Evolutionary conservation across 2,888 invertebrate species (phyloP).

Genomic region (Cenopis cana): DNA sequence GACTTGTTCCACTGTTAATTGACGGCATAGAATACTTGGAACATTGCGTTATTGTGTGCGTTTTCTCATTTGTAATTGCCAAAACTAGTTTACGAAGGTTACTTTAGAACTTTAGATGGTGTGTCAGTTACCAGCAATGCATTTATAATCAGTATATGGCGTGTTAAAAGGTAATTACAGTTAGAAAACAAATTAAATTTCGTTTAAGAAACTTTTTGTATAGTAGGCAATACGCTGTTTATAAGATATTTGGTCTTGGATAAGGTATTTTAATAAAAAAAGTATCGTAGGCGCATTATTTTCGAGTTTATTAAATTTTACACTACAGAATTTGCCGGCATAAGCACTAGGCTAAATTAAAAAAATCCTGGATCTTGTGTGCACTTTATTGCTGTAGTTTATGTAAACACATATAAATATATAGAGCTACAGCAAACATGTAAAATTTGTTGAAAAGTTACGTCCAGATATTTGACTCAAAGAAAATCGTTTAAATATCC

Average conservation of each 20-base stretch:
- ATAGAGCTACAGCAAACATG: too few relatives aligned
- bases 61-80: conserved; percentile 15
- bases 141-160: conserved; percentile 3
- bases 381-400: conserved; percentile 48
- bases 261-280: too few relatives aligned
- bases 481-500: conserved; percentile 42
- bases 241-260: background rate
- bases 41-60: conserved; percentile 19
- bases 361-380: conserved; percentile 57
- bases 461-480: conserved; percentile 31
- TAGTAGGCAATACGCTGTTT: background rate
- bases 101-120: background rate
- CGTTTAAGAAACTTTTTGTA: background rate
- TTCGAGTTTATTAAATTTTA: too few relatives aligned
- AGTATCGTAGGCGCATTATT: too few relatives aligned
- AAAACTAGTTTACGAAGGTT: background rate
- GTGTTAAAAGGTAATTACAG: background rate
- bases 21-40: conserved; percentile 45
- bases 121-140: background rate
- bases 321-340: background rate
- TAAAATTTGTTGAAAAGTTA: conserved; percentile 50
- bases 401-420: too few relatives aligned
- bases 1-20: conserved; percentile 52
- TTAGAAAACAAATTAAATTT: background rate
- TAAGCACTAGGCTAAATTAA: conserved; percentile 63